These are phyloP conservation scores for Coelopa pilipes DNA, from an alignment of 2,888 invertebrate genomes.

Conservation along the genomic window DNA sequence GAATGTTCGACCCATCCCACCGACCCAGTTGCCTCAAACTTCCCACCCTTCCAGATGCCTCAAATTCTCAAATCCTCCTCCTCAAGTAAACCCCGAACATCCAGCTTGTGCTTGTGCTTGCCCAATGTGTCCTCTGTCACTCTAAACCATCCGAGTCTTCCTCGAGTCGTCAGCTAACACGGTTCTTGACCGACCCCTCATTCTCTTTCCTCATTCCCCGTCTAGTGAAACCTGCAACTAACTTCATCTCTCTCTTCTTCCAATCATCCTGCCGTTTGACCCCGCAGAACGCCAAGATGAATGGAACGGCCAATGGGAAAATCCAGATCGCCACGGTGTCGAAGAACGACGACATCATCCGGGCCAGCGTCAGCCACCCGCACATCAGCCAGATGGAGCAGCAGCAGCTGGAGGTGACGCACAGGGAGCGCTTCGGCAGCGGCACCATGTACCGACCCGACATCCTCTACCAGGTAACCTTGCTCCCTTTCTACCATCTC, in stretches of 20 bases:
- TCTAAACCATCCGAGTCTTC: too few relatives aligned
- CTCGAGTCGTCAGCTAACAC: too few relatives aligned
- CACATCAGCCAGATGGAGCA: conserved; percentile 54
- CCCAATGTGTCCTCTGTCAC: too few relatives aligned
- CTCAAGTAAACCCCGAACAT: too few relatives aligned
- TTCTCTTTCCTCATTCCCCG: not conserved
- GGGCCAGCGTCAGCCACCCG: conserved; percentile 79
- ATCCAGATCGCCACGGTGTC: conserved; percentile 43
- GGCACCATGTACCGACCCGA: conserved; percentile 88
- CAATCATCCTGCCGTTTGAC: not conserved
- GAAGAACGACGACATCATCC: conserved; percentile 58
- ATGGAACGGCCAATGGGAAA: conserved; percentile 54
- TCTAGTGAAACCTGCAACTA: not conserved
- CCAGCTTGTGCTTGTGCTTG: too few relatives aligned
- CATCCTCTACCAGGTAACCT: conserved; percentile 85
- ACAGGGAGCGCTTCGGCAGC: conserved; percentile 70
- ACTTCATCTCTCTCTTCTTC: not conserved
- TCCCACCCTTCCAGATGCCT: too few relatives aligned
- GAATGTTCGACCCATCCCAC: not conserved
- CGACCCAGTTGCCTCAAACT: too few relatives aligned
- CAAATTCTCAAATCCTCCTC: not conserved
- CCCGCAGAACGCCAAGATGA: conserved; percentile 56
- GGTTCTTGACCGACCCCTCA: too few relatives aligned
- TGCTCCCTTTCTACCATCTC: not conserved
- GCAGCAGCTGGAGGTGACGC: conserved; percentile 47